Base-by-base conservation (phyloP, 2,888 invertebrate genomes). In the Ecdyonurus torrentis region DNA sequence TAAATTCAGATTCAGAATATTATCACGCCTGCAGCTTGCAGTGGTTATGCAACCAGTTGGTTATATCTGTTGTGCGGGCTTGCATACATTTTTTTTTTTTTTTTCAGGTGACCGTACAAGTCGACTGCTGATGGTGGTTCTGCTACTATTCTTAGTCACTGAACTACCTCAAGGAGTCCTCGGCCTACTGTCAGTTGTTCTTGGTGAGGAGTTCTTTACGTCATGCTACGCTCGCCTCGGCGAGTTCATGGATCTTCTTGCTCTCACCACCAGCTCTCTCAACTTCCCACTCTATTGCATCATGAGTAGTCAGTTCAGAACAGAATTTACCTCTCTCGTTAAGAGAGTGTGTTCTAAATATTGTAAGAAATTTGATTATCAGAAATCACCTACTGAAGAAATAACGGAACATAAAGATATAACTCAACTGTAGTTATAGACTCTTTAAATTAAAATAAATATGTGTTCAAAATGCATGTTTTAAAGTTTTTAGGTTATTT, bases 131-230 rank as follows among this genome's bases (percentile, higher is more conserved):
- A 69, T 79, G 53, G 78, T 78, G 1, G 74, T 78, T 1, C 74
- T 78, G 0, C 71, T 75, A 1, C 70, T 78, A 2, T 78, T 78
- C 67, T 71, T 78, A 18, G 68, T 78, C 53, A 78, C 77, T 0
- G 78, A 79, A 66, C 72, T 78, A 63, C 78, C 78, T 1, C 77
- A 78, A 64, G 80, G 71, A 19, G 70, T 71, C 61, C 75, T 89
- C 59, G 89, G 89, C 1, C 75, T 89, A 59, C 77, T 87, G 70
- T 85, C 84, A 63, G 86, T 85, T 0, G 75, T 87, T 61, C 74
- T 85, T 59, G 81, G 83, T 1, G 72, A 73, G 60, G 68, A 68
- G 7, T 78, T 79, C 69, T 71, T 73, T 63, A 65, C 65, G 60
- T 68, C 70, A 37, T 71, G 72, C 64, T 79, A 80, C 70, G 66